phyloP scores from a whole-genome alignment of 1,140 invertebrate species.

The Hylaeus volcanicus region DNA sequence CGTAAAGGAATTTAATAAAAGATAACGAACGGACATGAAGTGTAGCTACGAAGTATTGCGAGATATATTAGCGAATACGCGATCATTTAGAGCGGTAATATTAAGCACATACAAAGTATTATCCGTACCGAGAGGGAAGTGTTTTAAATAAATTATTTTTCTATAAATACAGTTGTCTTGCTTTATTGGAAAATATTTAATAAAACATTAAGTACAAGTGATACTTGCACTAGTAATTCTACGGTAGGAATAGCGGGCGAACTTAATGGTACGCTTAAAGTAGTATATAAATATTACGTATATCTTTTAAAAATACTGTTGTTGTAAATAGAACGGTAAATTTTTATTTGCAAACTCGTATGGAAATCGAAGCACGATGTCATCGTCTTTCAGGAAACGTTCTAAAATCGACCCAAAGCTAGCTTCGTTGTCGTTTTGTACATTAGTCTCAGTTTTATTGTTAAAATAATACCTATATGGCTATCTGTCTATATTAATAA shows the following conservation, averaged over 20 bases:
- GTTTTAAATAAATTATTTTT: slow-evolving; percentile 28
- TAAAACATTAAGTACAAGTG: not conserved
- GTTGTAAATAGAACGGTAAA: not conserved
- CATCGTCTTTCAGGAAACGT: not conserved
- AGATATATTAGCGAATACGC: not conserved
- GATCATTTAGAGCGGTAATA: not conserved
- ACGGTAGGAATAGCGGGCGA: not conserved
- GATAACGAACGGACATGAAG: not conserved
- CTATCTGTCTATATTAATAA: not conserved
- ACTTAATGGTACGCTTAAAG: not conserved
- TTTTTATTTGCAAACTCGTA: not conserved
- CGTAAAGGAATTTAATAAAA: not conserved
- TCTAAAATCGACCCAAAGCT: not conserved
- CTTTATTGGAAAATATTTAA: not conserved
- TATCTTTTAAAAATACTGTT: not conserved
- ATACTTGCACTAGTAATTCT: not conserved
- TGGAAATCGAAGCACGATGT: not conserved
- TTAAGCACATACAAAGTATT: not conserved
- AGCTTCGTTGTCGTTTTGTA: not conserved
- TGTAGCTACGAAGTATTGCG: not conserved
- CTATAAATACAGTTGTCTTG: not conserved
- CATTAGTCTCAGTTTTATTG: not conserved
- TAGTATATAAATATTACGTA: not conserved
- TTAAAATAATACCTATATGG: not conserved
- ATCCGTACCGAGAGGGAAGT: not conserved